Evolutionary conservation across 1,140 invertebrate species (phyloP).

Genomic region (Drosophila pseudoobscura): DNA sequence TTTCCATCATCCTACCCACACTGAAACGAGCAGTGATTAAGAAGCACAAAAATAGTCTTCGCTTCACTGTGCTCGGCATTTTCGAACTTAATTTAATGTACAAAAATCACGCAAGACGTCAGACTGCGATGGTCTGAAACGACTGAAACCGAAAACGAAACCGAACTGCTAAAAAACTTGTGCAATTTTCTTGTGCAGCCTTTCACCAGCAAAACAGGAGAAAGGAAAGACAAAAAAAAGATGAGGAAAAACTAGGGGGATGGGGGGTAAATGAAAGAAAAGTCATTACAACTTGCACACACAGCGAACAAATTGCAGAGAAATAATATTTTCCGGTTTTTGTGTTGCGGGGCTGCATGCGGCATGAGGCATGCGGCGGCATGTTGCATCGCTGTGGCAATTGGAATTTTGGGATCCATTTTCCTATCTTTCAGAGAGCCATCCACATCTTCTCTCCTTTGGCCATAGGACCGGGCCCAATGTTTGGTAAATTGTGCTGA

Average conservation of each 20-base stretch:
- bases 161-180: constrained; percentile 30
- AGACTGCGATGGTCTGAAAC: neutral
- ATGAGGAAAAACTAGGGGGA: too few species aligned
- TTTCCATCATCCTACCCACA: too few species aligned
- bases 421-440: neutral
- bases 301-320: constrained; percentile 39
- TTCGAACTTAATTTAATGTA: constrained; percentile 36
- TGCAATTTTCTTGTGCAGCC: constrained; percentile 40
- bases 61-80: neutral
- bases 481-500: constrained; percentile 75
- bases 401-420: constrained; percentile 18
- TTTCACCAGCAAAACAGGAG: constrained; percentile 4
- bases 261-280: constrained; percentile 18
- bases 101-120: constrained; percentile 33
- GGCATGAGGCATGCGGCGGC: constrained; percentile 13
- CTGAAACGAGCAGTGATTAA: too few species aligned
- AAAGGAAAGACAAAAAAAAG: neutral
- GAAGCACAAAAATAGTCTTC: too few species aligned
- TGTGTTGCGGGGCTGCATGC: constrained; percentile 2
- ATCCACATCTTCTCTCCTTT: constrained; percentile 1
- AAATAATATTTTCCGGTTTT: constrained; percentile 25
- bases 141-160: neutral
- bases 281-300: constrained; percentile 62
- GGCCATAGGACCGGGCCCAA: constrained; percentile 7
- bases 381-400: constrained; percentile 33